Evolutionary conservation across 1,140 invertebrate species (phyloP).

Genomic region (Cheumatopsyche charites): DNA sequence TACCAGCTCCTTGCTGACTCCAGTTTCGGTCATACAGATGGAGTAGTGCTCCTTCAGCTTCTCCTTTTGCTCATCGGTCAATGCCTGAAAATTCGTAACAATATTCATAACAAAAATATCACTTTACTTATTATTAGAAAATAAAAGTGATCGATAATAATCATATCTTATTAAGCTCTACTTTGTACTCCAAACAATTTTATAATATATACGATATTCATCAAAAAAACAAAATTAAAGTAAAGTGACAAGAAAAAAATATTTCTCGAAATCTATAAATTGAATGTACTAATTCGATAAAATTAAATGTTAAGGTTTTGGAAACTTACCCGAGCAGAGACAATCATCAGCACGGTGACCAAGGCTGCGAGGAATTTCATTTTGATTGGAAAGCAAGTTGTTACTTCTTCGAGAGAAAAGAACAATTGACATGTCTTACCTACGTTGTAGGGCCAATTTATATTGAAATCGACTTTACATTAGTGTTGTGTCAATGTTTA

Average conservation of each 20-base stretch:
- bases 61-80: conserved; percentile 41
- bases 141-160: background rate
- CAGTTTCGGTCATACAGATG: conserved; percentile 35
- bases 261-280: too few relatives aligned
- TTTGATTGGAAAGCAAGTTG: background rate
- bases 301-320: too few relatives aligned
- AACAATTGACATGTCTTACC: too few relatives aligned
- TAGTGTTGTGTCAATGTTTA: too few relatives aligned
- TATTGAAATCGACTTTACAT: too few relatives aligned
- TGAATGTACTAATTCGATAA: too few relatives aligned
- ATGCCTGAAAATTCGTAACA: conserved; percentile 29
- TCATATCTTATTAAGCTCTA: background rate
- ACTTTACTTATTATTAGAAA: background rate
- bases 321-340: background rate
- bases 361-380: conserved; percentile 3
- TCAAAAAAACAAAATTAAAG: background rate
- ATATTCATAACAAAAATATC: background rate
- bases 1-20: conserved; percentile 35
- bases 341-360: background rate
- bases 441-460: too few relatives aligned
- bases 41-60: conserved; percentile 38
- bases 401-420: too few relatives aligned
- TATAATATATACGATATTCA: too few relatives aligned
- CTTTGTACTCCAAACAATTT: too few relatives aligned
- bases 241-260: background rate